Percentiles rank a stretch among this genome's conserved stretches.
Conservation (phyloP, 92 coral and sea anemone species). For the Porites divaricata region DNA sequence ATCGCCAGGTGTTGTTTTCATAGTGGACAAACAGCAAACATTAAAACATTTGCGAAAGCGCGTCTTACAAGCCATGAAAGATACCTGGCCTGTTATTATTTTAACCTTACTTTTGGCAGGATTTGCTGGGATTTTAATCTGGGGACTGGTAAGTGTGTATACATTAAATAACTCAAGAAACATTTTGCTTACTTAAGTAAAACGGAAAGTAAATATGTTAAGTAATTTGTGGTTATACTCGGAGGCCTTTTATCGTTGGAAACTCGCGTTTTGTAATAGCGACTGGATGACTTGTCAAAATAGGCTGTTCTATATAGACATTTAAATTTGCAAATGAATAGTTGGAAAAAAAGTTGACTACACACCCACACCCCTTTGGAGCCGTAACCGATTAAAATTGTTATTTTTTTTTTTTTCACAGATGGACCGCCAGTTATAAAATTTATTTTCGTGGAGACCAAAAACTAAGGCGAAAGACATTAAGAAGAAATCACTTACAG, state of each 20-base stretch:
- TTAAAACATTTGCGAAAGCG: background rate
- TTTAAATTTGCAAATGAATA: background rate
- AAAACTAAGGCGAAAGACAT: background rate
- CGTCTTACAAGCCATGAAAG: conserved; percentile 19
- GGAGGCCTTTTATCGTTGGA: background rate
- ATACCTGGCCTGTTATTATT: conserved; percentile 45
- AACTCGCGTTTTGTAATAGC: background rate
- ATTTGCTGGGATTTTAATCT: conserved; percentile 25
- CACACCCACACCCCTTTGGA: background rate
- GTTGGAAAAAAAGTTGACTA: background rate
- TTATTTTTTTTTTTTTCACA: no score
- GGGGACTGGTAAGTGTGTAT: conserved; percentile 39
- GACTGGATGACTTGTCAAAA: background rate
- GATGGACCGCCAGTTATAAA: no score
- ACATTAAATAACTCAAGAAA: background rate
- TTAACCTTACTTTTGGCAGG: conserved; percentile 28
- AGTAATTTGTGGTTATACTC: background rate
- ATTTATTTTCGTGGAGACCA: no score
- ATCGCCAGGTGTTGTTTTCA: conserved; percentile 47
- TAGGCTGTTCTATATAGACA: no score
- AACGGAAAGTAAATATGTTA: background rate
- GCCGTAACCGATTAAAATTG: background rate
- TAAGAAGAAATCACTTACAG: background rate
- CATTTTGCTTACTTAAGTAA: background rate
- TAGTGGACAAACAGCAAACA: conserved; percentile 25